Base-by-base conservation (phyloP, 2,113 vertebrate genomes). In the Thinocorus orbignyianus region DNA sequence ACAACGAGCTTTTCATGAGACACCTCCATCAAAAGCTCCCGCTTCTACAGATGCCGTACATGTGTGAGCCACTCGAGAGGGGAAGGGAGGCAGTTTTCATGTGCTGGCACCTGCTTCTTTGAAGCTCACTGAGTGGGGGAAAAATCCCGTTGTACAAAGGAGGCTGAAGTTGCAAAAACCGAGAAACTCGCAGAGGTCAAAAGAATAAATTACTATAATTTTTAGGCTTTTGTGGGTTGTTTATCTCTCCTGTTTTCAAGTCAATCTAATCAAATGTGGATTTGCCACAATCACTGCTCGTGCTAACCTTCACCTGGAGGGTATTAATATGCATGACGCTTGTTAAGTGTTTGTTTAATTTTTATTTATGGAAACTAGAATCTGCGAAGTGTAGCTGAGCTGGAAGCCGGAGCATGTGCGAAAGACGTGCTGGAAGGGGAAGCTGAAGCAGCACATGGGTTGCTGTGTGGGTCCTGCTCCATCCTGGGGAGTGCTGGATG, bases 301-400 rank as follows among this genome's bases (percentile, higher is more conserved):
- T 10, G 87, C 95, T 95, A 97, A 96, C 97, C 96, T 97, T 97
- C 97, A 97, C 97, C 97, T 97, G 97, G 88, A 96, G 88, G 77
- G 25, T 70, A 97, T 97, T 97, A 97, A 97, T 97, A 97, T 97
- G 97, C 95, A 97, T 97, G 91, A 44, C 1, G 66, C 93, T 97
- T 61, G 86, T 95, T 96, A 97, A 95, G 96, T 94, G 93, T 90
- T 97, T 93, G 94, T 78, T 97, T 97, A 97, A 95, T 96, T 97
- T 96, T 97, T 97, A 97, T 97, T 97, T 97, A 97, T 97, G 97
- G 97, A 94, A 97, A 95, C 41, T 5, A 64, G 96, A 71, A 54
- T 86, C 62, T 55, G 94, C 52, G 17, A 88, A 89, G 96, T 48
- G 92, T 72, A 37, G 85, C 93, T 9, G 89, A 90, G 92, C 91